Evolutionary conservation across 35 echinoderm and acorn worm genomes (phyloP).

Genomic region (Lytechinus variegatus): DNA sequence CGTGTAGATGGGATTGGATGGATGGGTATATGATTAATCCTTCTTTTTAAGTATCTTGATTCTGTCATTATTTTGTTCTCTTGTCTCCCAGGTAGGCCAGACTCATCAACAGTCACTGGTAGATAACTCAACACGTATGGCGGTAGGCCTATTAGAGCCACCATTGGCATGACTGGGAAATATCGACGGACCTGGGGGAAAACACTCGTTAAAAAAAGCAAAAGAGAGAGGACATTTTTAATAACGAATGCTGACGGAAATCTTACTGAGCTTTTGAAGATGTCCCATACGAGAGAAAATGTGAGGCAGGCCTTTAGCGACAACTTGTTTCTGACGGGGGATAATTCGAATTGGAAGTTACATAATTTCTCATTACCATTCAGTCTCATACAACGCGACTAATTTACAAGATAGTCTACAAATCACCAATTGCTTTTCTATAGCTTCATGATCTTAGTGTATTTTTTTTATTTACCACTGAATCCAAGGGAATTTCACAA

Average conservation of each 20-base stretch:
- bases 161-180: background rate
- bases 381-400: too few species aligned
- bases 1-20: background rate
- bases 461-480: too few species aligned
- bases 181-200: background rate
- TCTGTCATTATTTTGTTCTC: background rate
- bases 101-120: constrained; percentile 12
- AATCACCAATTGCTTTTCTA: too few species aligned
- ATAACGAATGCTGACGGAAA: background rate
- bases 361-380: too few species aligned
- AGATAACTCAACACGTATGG: constrained; percentile 29
- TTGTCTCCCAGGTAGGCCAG: background rate
- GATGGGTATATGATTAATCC: background rate
- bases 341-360: too few species aligned
- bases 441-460: too few species aligned
- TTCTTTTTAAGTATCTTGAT: background rate
- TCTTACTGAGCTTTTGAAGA: background rate
- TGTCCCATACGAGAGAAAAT: background rate
- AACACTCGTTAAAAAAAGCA: background rate
- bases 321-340: too few species aligned
- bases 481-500: too few species aligned
- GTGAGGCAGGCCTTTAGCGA: too few species aligned
- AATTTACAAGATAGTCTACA: too few species aligned
- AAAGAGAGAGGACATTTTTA: background rate
- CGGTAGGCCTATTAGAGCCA: background rate